These are phyloP conservation scores for Malacosoma neustria DNA, from an alignment of 2,888 invertebrate species.

Conservation along the genomic window DNA sequence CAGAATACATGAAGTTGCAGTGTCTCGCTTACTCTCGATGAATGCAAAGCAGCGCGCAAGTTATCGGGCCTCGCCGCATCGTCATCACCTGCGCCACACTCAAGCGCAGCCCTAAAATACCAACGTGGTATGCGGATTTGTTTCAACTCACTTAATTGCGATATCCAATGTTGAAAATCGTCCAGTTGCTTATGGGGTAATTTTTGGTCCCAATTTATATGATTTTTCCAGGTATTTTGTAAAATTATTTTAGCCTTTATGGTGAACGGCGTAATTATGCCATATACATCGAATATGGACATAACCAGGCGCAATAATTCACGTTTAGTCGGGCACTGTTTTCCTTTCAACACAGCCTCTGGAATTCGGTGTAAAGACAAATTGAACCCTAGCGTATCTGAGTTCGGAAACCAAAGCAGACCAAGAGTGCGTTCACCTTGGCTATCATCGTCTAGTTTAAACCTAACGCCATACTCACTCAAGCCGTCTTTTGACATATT, in stretches of 20 bases:
- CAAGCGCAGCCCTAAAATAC: too few relatives aligned
- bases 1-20: too few relatives aligned
- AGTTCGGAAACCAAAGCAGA: constrained; percentile 10
- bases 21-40: too few relatives aligned
- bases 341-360: constrained; percentile 6
- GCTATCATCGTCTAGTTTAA: not conserved
- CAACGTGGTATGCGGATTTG: constrained; percentile 5
- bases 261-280: constrained; percentile 13
- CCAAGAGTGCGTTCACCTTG: constrained; percentile 8
- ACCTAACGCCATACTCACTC: not conserved
- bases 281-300: constrained; percentile 13
- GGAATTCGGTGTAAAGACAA: constrained; percentile 9
- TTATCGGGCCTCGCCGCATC: too few relatives aligned
- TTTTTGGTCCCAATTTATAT: constrained; percentile 6
- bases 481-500: not conserved
- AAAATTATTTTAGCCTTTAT: constrained; percentile 15
- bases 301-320: constrained; percentile 11
- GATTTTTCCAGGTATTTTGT: constrained; percentile 8
- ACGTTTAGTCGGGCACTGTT: constrained; percentile 11
- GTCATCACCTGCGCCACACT: too few relatives aligned
- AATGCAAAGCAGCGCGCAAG: too few relatives aligned
- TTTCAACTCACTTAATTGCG: not conserved
- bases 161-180: constrained; percentile 3
- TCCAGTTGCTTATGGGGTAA: not conserved
- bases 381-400: constrained; percentile 11